These are phyloP conservation scores for Micromesistius poutassou DNA, from an alignment of 2,797 vertebrate genomes.

Conservation along the genomic window DNA sequence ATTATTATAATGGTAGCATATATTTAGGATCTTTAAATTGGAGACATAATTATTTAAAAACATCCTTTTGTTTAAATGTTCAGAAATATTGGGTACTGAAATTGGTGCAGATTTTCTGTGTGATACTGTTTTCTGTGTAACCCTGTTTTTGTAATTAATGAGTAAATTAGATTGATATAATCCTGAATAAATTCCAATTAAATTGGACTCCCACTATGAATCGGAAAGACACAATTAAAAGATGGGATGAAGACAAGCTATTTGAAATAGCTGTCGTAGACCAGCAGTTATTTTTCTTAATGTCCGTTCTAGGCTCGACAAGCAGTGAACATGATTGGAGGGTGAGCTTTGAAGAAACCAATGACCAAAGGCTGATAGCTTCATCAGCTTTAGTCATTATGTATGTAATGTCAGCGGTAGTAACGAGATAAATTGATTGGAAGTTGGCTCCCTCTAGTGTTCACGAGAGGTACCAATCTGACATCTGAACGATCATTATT, in stretches of 20 bases:
- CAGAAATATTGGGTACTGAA: not conserved
- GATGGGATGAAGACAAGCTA: not conserved
- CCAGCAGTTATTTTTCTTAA: constrained; percentile 1
- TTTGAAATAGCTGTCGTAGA: not conserved
- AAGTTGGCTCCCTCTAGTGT: constrained; percentile 59
- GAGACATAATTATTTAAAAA: not conserved
- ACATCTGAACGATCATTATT: not conserved
- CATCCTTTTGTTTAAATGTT: not conserved
- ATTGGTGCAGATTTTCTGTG: not conserved
- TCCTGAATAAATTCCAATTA: constrained; percentile 4
- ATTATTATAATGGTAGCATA: not conserved
- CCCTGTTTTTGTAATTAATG: not conserved
- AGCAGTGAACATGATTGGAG: not conserved
- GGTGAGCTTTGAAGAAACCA: not conserved
- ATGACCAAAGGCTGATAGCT: not conserved
- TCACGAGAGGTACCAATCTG: constrained; percentile 2
- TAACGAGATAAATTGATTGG: not conserved
- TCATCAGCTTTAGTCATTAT: not conserved
- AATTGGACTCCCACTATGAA: constrained; percentile 2
- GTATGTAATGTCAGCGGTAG: not conserved
- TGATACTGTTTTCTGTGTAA: too few species aligned
- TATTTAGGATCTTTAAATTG: not conserved
- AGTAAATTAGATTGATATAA: constrained; percentile 3
- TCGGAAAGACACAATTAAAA: not conserved
- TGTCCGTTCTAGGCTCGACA: not conserved